Evolutionary conservation across 2,113 vertebrate genomes (phyloP).

Genomic region (Corvus cornix): DNA sequence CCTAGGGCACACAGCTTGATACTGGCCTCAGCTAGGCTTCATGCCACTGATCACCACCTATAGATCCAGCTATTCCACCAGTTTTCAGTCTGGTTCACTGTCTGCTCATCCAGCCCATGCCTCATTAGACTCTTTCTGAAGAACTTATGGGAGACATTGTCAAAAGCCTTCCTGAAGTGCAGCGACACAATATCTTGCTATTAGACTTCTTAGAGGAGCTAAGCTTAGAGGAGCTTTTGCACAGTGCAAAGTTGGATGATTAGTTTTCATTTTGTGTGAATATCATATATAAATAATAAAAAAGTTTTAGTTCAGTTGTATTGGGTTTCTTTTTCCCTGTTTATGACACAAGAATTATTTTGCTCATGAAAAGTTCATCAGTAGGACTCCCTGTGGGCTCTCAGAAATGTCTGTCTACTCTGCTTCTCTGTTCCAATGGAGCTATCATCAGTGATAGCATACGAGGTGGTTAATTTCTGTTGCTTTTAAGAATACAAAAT

Average conservation of each 20-base stretch:
- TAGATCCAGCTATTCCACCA: not conserved
- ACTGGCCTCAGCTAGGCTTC: not conserved
- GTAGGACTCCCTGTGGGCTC: not conserved
- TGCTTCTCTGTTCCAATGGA: not conserved
- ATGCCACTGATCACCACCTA: not conserved
- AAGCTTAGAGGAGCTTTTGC: not conserved
- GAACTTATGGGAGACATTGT: not conserved
- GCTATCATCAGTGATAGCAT: not conserved
- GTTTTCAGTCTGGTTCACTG: not conserved
- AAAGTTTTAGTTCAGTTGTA: not conserved
- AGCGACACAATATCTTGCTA: not conserved
- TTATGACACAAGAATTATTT: not conserved
- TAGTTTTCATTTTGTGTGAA: not conserved
- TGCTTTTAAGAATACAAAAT: not conserved
- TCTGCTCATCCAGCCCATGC: not conserved
- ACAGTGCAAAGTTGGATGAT: not conserved
- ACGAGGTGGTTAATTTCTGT: fast-evolving
- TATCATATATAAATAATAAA: not conserved
- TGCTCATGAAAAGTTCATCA: not conserved
- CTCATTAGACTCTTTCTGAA: not conserved
- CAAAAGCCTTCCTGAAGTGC: not conserved
- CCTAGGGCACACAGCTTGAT: not conserved
- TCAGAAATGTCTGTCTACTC: not conserved
- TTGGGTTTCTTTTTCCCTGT: not conserved
- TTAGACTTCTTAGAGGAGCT: not conserved